These are phyloP conservation scores for Urechis unicinctus DNA, from an alignment of 2,888 invertebrate genomes.

Conservation along the genomic window DNA sequence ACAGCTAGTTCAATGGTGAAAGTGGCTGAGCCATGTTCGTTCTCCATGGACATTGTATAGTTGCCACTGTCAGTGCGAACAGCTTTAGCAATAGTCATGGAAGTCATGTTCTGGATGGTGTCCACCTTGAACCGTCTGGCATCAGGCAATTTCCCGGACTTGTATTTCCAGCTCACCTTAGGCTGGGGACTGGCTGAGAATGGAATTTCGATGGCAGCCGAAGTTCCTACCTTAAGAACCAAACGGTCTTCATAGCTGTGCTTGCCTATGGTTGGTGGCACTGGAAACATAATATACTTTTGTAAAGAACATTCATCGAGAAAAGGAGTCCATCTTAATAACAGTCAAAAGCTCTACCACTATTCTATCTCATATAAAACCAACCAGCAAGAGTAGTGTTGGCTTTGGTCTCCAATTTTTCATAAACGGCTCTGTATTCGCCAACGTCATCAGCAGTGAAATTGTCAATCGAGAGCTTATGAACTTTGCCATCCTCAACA, in stretches of 20 bases:
- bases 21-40: conserved; percentile 18
- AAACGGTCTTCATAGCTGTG: conserved; percentile 20
- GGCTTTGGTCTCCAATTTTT: conserved; percentile 34
- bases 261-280: conserved; percentile 17
- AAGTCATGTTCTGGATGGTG: conserved; percentile 18
- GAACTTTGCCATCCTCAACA: conserved; percentile 44
- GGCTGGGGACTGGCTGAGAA: conserved; percentile 26
- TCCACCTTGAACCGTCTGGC: conserved; percentile 12
- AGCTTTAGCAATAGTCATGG: conserved; percentile 17
- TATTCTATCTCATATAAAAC: not conserved
- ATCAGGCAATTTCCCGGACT: conserved; percentile 13
- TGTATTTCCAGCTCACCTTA: conserved; percentile 24
- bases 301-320: not conserved
- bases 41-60: conserved; percentile 20
- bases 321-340: too few relatives aligned
- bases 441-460: conserved; percentile 59
- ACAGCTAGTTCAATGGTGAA: conserved; percentile 18
- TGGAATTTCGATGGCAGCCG: conserved; percentile 25
- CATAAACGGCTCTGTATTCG: conserved; percentile 29
- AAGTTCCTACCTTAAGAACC: conserved; percentile 21
- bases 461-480: conserved; percentile 79
- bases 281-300: conserved; percentile 10
- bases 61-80: conserved; percentile 15
- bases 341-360: too few relatives aligned
- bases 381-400: conserved; percentile 38